phyloP scores from a whole-genome alignment of 1,140 invertebrate genomes.

The Pararge aegeria region DNA sequence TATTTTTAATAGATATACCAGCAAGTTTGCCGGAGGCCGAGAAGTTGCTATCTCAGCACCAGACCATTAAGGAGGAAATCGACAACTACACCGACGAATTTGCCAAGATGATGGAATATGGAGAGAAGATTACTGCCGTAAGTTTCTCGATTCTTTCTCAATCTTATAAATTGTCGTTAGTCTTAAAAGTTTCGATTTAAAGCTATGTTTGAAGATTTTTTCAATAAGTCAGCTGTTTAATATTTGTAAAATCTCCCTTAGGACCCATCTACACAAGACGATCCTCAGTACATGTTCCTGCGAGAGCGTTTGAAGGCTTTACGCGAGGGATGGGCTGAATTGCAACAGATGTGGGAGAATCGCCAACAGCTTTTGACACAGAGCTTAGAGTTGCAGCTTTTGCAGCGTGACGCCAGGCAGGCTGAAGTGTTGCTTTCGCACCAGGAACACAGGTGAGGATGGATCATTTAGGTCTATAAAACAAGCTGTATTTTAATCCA shows the following conservation, averaged over 20 bases:
- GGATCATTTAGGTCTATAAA: not conserved
- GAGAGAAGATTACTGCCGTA: conserved; percentile 94
- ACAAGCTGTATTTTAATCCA: no score
- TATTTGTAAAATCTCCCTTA: conserved; percentile 34
- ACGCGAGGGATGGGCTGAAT: conserved; percentile 98
- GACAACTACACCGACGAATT: conserved; percentile 99
- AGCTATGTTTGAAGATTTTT: not conserved
- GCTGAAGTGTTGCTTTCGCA: conserved; percentile 98
- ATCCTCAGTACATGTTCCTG: conserved; percentile 99
- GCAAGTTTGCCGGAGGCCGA: conserved; percentile 98
- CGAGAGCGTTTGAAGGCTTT: conserved; percentile 97
- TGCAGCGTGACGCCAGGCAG: conserved; percentile 97
- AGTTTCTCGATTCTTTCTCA: conserved; percentile 39
- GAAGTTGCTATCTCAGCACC: conserved; percentile 96
- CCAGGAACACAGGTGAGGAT: conserved; percentile 92
- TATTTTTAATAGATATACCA: conserved; percentile 85
- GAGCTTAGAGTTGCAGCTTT: conserved; percentile 96
- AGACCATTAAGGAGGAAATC: conserved; percentile 98
- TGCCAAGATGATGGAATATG: conserved; percentile 99
- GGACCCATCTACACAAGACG: conserved; percentile 90
- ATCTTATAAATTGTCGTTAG: not conserved
- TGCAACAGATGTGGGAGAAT: conserved; percentile 99
- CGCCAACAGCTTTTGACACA: conserved; percentile 96
- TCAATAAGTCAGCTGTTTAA: not conserved
- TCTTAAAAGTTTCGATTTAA: not conserved